Base-by-base conservation (phyloP, 2,113 vertebrate species). In the Spheniscus mendiculus region DNA sequence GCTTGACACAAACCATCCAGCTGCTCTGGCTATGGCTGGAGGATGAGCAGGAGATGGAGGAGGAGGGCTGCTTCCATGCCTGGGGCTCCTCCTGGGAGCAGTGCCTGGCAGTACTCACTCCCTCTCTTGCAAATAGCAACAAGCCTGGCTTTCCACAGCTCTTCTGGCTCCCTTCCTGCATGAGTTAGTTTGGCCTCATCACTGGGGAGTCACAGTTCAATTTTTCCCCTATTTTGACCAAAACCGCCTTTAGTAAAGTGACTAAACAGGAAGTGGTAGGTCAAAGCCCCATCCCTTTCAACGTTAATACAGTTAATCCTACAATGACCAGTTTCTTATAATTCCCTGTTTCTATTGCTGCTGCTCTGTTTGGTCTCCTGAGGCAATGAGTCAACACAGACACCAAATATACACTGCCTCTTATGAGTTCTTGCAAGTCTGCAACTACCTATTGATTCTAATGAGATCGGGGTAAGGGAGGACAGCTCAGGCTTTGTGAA, bases 71-170 rank as follows among this genome's bases (percentile, higher is more conserved):
- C n/a, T 86, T 38, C 15, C 7, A 8, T 50, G 32, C 11, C 21
- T 3, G 0, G 0, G 4, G 58, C 34, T 69, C 8, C 5, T 67
- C 30, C 44, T 0, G 1, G 56, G 71, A 62, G 27, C 52, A 20
- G 12, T 22, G 61, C 26, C 71, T 63, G 19, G 8, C 18, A 58
- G 45, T 11, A 45, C 53, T 80, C 11, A 1, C 9, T 91, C 42
- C 22, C 9, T 50, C 22, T 89, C n/a, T 67, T 50, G 50, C 55
- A 47, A 70, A 30, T 15, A 71, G 45, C 77, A 62, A 18, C 65
- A 58, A 67, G 15, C n/a, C 47, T 93, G 70, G 27, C 59, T 87
- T 58, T 71, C 32, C 47, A 15, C 42, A 63, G 44, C 42, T 50
- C 9, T 59, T 52, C 70, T 66, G 59, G 30, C 78, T 93, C 4